These are phyloP conservation scores for Percopsis transmontana DNA, from an alignment of 2,113 vertebrate species.

Conservation along the genomic window DNA sequence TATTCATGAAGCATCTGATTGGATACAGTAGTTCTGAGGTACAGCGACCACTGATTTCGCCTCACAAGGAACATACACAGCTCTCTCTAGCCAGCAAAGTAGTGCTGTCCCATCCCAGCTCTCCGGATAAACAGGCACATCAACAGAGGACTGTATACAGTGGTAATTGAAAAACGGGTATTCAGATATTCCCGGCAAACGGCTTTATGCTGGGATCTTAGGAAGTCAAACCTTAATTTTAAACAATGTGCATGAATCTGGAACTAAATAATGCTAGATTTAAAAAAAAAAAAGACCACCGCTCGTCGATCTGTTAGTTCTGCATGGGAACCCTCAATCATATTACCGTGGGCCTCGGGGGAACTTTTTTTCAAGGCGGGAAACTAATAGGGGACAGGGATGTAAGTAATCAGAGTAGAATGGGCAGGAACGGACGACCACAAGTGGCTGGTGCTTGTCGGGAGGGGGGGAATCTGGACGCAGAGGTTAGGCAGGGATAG, in stretches of 20 bases:
- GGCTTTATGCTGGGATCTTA: constrained; percentile 14
- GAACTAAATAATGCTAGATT: constrained; percentile 30
- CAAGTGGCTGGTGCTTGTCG: constrained; percentile 74
- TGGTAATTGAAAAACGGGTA: constrained; percentile 21
- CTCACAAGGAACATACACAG: constrained; percentile 4
- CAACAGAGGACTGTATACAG: constrained; percentile 12
- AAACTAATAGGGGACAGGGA: constrained; percentile 74
- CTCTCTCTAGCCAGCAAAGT: not conserved
- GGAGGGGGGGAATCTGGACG: constrained; percentile 66
- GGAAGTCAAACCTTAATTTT: constrained; percentile 12
- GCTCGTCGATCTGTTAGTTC: constrained; percentile 63
- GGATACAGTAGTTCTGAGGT: no score
- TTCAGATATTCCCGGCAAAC: constrained; percentile 25
- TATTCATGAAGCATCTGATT: no score
- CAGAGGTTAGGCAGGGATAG: constrained; percentile 74
- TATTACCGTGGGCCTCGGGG: constrained; percentile 43
- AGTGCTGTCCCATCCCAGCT: constrained; percentile 12
- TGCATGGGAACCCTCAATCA: constrained; percentile 62
- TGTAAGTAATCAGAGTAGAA: constrained; percentile 78
- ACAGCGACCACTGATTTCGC: not conserved
- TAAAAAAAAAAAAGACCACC: constrained; percentile 23
- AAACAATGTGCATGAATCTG: constrained; percentile 21
- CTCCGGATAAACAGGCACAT: constrained; percentile 20
- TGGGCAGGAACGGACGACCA: constrained; percentile 70
- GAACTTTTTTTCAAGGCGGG: constrained; percentile 59